phyloP scores from a whole-genome alignment of 2,888 invertebrate genomes.

The Drosophila gaucha region DNA sequence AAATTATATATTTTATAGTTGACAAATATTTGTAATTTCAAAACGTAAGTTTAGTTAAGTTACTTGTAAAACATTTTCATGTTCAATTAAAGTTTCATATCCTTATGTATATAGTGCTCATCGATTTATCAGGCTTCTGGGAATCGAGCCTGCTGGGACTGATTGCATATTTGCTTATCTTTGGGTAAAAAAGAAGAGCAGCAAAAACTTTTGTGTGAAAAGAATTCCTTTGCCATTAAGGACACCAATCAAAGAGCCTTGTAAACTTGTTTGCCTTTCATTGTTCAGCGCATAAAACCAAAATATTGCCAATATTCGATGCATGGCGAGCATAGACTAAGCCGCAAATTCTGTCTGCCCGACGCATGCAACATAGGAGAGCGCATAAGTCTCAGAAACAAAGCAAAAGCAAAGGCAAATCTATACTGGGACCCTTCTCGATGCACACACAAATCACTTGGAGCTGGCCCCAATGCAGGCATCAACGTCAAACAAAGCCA shows the following conservation, averaged over 20 bases:
- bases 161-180: conserved; percentile 26
- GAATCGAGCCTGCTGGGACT: conserved; percentile 1
- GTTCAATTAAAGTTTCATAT: too few species aligned
- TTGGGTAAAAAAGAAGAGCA: not conserved
- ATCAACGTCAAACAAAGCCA: conserved; percentile 7
- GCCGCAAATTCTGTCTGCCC: conserved; percentile 38
- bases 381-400: conserved; percentile 57
- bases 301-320: conserved; percentile 45
- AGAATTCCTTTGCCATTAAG: conserved; percentile 18
- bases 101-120: too few species aligned
- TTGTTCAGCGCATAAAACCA: conserved; percentile 27
- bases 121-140: conserved; percentile 17
- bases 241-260: conserved; percentile 1
- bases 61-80: too few species aligned
- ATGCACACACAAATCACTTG: conserved; percentile 40
- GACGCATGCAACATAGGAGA: conserved; percentile 30
- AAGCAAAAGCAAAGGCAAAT: conserved; percentile 24
- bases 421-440: conserved; percentile 38
- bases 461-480: conserved; percentile 13
- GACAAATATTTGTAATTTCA: too few species aligned
- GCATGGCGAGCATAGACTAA: conserved; percentile 33
- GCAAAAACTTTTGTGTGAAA: conserved; percentile 10
- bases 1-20: too few species aligned
- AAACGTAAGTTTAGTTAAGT: too few species aligned
- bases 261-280: conserved; percentile 15